Percentiles rank a stretch among this genome's conserved stretches.
Conservation (phyloP, 2,113 vertebrate species). For the Chaenocephalus aceratus region DNA sequence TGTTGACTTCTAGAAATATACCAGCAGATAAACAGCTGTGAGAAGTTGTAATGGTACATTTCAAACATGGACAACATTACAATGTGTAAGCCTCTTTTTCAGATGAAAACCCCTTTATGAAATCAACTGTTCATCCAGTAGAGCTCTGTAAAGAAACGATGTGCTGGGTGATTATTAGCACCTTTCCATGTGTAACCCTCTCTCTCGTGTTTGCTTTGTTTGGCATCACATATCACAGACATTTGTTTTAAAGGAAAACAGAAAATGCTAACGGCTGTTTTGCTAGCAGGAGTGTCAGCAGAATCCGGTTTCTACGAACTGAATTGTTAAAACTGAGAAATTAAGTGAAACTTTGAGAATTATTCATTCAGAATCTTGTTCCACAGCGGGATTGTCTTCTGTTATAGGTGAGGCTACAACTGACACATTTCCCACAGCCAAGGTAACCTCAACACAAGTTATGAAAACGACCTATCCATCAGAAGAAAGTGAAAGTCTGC, state of each 20-base stretch:
- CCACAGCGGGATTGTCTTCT: constrained; percentile 21
- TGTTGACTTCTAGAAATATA: too few relatives aligned
- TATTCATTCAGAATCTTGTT: constrained; percentile 62
- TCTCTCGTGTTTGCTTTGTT: constrained; percentile 56
- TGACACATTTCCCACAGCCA: constrained; percentile 50
- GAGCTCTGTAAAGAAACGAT: constrained; percentile 58
- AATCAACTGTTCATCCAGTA: constrained; percentile 34
- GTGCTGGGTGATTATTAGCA: constrained; percentile 58
- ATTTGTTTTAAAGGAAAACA: constrained; percentile 67
- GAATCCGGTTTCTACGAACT: constrained; percentile 21
- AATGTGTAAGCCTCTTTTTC: background rate
- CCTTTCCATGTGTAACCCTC: constrained; percentile 56
- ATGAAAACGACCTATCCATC: background rate
- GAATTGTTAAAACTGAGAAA: constrained; percentile 28
- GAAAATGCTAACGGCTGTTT: constrained; percentile 58
- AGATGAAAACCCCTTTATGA: constrained; percentile 27
- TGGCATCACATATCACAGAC: constrained; percentile 55
- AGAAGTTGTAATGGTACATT: background rate
- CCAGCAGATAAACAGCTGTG: background rate
- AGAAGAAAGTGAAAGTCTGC: background rate
- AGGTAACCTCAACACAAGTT: background rate
- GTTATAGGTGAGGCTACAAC: constrained; percentile 5
- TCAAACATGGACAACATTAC: background rate
- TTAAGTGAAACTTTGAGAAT: constrained; percentile 29
- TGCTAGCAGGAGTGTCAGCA: constrained; percentile 46